Conservation (phyloP, 2,113 vertebrate genomes). For the Spizaetus ornatus region DNA sequence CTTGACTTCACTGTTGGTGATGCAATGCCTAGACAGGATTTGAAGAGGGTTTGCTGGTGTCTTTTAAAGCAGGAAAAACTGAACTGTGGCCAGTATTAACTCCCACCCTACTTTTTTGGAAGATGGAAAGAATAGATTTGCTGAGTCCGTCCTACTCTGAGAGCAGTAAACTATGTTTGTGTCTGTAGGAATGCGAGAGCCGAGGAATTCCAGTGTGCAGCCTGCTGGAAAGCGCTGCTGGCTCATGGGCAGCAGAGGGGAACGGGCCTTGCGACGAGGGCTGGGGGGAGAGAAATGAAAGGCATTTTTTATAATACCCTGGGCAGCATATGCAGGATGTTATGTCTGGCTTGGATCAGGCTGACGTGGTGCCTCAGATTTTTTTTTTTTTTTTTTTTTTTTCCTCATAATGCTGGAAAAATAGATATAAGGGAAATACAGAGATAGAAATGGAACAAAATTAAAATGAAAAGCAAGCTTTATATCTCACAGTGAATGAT, state of each 20-base stretch:
- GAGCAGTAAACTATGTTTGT: background rate
- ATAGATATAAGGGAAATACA: constrained; percentile 26
- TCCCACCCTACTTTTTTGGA: background rate
- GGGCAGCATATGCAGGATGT: constrained; percentile 42
- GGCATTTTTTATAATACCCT: constrained; percentile 53
- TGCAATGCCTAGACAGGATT: background rate
- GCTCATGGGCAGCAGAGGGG: constrained; percentile 28
- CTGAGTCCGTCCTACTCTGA: background rate
- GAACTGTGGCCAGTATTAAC: background rate
- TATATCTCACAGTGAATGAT: constrained; percentile 25
- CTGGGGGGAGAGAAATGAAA: constrained; percentile 33
- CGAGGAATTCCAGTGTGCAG: constrained; percentile 11
- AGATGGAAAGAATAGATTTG: background rate
- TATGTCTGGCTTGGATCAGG: constrained; percentile 55
- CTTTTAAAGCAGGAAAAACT: background rate
- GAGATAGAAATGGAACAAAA: constrained; percentile 30
- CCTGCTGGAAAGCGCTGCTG: background rate
- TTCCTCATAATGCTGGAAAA: constrained; percentile 29
- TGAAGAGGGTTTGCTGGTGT: background rate
- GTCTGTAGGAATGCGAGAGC: background rate
- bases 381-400: background rate
- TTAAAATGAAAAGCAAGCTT: constrained; percentile 34
- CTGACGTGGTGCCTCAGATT: constrained; percentile 42
- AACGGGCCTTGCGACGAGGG: background rate
- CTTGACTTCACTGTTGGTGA: background rate